Evolutionary conservation across 2,888 invertebrate species (phyloP).

Genomic region (Leptinotarsa peninsularis): DNA sequence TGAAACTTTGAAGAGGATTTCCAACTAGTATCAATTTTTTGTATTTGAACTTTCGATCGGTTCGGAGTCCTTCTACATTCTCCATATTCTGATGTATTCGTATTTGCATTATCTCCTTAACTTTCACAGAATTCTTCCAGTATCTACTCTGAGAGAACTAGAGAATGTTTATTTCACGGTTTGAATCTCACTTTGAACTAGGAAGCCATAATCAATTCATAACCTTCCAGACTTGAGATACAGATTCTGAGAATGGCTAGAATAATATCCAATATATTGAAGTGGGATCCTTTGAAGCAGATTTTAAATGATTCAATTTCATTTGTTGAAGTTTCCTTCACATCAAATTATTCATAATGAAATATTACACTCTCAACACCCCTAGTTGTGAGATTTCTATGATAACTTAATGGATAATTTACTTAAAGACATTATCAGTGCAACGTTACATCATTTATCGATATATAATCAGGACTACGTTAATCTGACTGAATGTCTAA

Average conservation of each 20-base stretch:
- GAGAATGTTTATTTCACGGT: background rate
- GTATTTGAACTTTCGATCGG: background rate
- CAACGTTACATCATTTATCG: no score
- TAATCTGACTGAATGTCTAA: no score
- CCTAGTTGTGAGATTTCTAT: no score
- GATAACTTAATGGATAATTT: no score
- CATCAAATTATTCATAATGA: no score
- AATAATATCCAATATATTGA: background rate
- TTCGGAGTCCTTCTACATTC: background rate
- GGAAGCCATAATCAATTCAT: background rate
- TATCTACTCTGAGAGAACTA: background rate
- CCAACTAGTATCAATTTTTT: background rate
- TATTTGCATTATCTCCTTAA: conserved; percentile 3
- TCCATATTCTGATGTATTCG: background rate
- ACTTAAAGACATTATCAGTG: no score
- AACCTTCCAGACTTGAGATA: background rate
- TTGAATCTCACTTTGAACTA: background rate
- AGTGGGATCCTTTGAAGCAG: no score
- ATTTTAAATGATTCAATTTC: no score
- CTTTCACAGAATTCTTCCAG: background rate
- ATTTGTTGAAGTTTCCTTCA: no score
- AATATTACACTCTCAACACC: no score
- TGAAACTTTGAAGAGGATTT: conserved; percentile 20
- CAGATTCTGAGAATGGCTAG: background rate
- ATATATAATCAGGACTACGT: no score